Percentiles rank a stretch among this genome's conserved stretches.
Conservation (phyloP, 2,113 vertebrate species). For the Thunnus thynnus region DNA sequence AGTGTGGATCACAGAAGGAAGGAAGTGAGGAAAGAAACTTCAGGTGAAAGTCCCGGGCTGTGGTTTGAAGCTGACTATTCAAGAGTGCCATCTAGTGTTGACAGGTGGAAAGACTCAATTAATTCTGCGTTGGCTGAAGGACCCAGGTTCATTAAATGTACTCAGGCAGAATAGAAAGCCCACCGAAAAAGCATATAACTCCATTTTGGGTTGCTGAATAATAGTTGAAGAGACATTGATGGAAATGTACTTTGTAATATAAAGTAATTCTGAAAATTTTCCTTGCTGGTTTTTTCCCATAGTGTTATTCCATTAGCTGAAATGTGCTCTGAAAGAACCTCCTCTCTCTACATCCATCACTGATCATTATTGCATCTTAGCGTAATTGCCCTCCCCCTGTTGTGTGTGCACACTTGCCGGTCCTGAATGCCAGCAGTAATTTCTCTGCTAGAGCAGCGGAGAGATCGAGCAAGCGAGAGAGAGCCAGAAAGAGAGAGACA, state of each 20-base stretch:
- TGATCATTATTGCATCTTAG: slow-evolving; percentile 84
- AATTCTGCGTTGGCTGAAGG: neutral
- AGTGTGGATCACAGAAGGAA: slow-evolving; percentile 21
- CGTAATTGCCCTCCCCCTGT: slow-evolving; percentile 80
- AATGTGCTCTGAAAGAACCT: slow-evolving; percentile 74
- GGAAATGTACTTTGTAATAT: slow-evolving; percentile 74
- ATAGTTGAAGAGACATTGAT: slow-evolving; percentile 76
- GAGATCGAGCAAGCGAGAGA: neutral
- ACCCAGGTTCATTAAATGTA: slow-evolving; percentile 34
- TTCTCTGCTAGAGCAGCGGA: slow-evolving; percentile 50
- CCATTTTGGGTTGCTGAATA: slow-evolving; percentile 56
- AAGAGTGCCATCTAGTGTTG: slow-evolving; percentile 79
- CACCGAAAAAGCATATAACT: slow-evolving; percentile 26
- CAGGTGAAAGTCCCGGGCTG: neutral
- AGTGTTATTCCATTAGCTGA: slow-evolving; percentile 82
- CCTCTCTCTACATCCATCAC: slow-evolving; percentile 80
- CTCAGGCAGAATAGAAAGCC: slow-evolving; percentile 22
- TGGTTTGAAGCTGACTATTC: slow-evolving; percentile 41
- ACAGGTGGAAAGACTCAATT: neutral
- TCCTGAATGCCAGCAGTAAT: slow-evolving; percentile 75
- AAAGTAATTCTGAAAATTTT: slow-evolving; percentile 74
- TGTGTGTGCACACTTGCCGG: slow-evolving; percentile 61
- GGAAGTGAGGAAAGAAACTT: slow-evolving; percentile 1
- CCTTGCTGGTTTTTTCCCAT: slow-evolving; percentile 38
- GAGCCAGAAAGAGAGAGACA: slow-evolving; percentile 35